Evolutionary conservation across 2,888 invertebrate genomes (phyloP), one percentile per base, ranked within the genome.

Genomic region (Drosophila longiperda): DNA sequence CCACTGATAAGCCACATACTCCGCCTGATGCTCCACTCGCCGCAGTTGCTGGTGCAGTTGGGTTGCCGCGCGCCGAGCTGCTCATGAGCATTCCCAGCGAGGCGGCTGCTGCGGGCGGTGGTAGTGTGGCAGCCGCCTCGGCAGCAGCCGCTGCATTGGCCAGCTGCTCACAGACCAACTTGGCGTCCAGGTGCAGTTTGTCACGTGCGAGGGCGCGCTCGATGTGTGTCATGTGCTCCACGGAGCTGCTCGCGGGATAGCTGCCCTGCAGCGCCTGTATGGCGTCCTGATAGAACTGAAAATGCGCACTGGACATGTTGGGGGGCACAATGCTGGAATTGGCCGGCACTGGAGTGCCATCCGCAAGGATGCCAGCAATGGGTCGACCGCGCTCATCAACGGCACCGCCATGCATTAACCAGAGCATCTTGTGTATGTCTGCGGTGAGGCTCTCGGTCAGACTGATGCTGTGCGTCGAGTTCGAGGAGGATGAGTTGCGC

Each of bases 401-500:
- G 0, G 87, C 70, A 1, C 91, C 91, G 36, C 92, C 91, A 50
- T 91, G 89, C 91, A 92, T 91, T 92, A 95, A 73, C 92, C 93
- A 93, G 4, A 92, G 84, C 89, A 92, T 92, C 78, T 91, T 92
- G 61, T 92, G 92, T 48, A 92, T 91, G 57, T 93, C 93, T 12
- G 92, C 91, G 1, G 91, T 90, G 93, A 93, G 91, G 92, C 94
- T 92, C 93, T 95, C 83, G 92, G 93, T 78, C 20, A 90, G 38
- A 93, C 95, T 93, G 93, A 95, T 86, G 94, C 95, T 93, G 93
- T 94, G 91, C 93, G 95, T 92, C 92, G 95, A 89, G 9, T 89
- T 87, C 92, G 95, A 91, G 64, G 95, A 94, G 12, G 95, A 95
- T 38, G 95, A 95, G 78, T 94, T 94, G 91, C 86, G 94, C 91